Percentiles rank a stretch among this genome's conserved stretches.
Evolutionary conservation across 2,797 vertebrate species (phyloP).

Genomic region (Phoxinus dragarum): DNA sequence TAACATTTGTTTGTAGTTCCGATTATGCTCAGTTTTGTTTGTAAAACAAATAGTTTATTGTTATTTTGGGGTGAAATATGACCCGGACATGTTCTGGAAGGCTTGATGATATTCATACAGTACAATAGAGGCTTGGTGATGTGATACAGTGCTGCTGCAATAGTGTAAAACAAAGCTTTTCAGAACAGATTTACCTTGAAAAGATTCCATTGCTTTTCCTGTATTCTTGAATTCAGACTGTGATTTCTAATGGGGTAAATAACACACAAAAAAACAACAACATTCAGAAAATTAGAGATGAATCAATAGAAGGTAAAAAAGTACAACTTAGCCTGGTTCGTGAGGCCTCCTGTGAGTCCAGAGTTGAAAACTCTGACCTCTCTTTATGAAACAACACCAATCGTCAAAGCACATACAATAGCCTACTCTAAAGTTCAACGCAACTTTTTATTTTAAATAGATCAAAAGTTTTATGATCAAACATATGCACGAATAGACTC

Average conservation of each 20-base stretch:
- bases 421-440: background rate
- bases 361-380: background rate
- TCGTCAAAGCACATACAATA: background rate
- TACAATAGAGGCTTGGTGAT: background rate
- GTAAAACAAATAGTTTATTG: background rate
- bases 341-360: background rate
- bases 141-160: background rate
- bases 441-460: background rate
- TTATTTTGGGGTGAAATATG: background rate
- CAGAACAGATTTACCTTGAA: slow-evolving; percentile 62
- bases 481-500: background rate
- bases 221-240: background rate
- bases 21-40: background rate
- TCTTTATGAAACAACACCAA: background rate
- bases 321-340: background rate
- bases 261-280: background rate
- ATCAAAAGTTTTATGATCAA: background rate
- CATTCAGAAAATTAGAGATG: background rate
- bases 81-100: background rate
- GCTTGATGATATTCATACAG: background rate
- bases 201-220: slow-evolving; percentile 64
- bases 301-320: background rate
- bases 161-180: background rate
- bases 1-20: background rate
- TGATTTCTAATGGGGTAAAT: background rate